Base-by-base conservation (phyloP, 1,140 invertebrate species). In the Drosophila bifasciata region DNA sequence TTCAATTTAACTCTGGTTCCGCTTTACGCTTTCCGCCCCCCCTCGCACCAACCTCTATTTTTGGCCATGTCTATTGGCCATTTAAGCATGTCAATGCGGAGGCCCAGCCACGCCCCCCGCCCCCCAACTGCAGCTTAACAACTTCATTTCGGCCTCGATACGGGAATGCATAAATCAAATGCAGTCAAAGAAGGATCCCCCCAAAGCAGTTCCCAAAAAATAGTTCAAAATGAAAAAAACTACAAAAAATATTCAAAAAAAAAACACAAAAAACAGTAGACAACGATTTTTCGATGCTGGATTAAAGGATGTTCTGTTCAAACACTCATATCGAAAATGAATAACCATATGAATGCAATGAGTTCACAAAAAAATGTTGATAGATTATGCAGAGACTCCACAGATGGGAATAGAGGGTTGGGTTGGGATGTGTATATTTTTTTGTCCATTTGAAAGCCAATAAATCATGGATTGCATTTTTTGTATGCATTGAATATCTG, bases 1-100 rank as follows among this genome's bases (percentile, higher is more conserved):
- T 81, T 85, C 81, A 86, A 85, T 85, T 86, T 77, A 61, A 77
- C 76, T 77, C 60, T 28, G 60, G 60, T 74, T 74, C 51, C 71
- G 57, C 73, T 64, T 79, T 61, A 45, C 36, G 57, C 32, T 50
- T 59, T 55, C 41, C n/a, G n/a, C n/a, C n/a, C n/a, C n/a, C n/a
- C n/a, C n/a, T n/a, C n/a, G n/a, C n/a, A n/a, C n/a, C n/a, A n/a
- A n/a, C n/a, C n/a, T n/a, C n/a, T n/a, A n/a, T n/a, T 45, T 45
- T 45, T 45, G 15, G 21, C 15, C 52, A 13, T 59, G 55, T 66
- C 57, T 64, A 75, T 84, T 84, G 79, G 80, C 80, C 79, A 84
- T 84, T 84, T 84, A 85, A 79, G 80, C 71, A 25, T 68, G 36
- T 73, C 61, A 51, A 57, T 49, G 43, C 17, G 59, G 41, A 7